A percentile compares a stretch with the other conserved stretches of the same genome.
These are phyloP conservation scores for Spodoptera picta DNA, from an alignment of 2,888 invertebrate genomes.

Conservation along the genomic window DNA sequence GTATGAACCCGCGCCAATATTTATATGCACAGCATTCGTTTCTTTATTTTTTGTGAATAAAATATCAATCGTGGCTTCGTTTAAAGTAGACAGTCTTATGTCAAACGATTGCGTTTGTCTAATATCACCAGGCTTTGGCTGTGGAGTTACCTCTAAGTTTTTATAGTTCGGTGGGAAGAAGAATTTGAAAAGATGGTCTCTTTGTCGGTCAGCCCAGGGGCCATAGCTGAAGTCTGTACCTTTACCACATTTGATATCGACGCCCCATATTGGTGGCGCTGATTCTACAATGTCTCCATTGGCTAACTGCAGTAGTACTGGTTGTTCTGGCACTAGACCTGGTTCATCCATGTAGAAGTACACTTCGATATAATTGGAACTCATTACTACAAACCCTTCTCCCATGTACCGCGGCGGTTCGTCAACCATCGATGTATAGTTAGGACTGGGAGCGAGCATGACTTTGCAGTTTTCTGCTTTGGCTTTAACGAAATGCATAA, in stretches of 20 bases:
- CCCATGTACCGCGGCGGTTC: constrained; percentile 99
- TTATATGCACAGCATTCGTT: constrained; percentile 98
- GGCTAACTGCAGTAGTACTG: constrained; percentile 95
- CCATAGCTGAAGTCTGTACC: constrained; percentile 99
- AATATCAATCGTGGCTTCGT: constrained; percentile 98
- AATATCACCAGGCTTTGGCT: constrained; percentile 95
- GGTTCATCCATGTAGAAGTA: constrained; percentile 99
- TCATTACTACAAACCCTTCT: constrained; percentile 98
- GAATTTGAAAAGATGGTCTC: constrained; percentile 97
- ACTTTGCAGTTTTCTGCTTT: constrained; percentile 98
- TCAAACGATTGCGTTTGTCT: constrained; percentile 97
- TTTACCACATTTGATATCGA: constrained; percentile 98
- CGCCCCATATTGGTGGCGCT: constrained; percentile 98
- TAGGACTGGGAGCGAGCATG: constrained; percentile 98
- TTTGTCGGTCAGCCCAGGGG: constrained; percentile 99
- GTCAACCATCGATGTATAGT: constrained; percentile 97
- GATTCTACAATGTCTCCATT: constrained; percentile 98
- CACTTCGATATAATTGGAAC: constrained; percentile 97
- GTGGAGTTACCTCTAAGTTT: constrained; percentile 93
- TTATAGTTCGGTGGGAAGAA: constrained; percentile 97
- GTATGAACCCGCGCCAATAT: constrained; percentile 98
- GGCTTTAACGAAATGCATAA: constrained; percentile 98
- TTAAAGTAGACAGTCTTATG: constrained; percentile 95
- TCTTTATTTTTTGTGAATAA: constrained; percentile 98
- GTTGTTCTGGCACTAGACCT: constrained; percentile 96